Conservation (phyloP, 2,797 vertebrate species). For the Staurois parvus region DNA sequence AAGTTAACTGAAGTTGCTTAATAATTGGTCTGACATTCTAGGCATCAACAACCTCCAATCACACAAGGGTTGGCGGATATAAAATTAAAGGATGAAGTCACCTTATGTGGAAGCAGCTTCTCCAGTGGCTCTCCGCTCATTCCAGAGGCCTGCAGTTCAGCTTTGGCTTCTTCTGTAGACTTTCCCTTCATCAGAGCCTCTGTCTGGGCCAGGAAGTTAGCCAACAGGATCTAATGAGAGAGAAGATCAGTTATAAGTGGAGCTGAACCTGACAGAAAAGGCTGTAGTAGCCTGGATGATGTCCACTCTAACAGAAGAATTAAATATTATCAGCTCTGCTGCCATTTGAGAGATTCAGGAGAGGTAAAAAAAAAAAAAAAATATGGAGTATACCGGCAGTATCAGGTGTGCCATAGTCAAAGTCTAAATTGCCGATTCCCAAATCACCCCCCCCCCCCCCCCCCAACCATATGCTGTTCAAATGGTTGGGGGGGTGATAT, state of each 20-base stretch:
- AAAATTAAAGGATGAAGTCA: slow-evolving; percentile 59
- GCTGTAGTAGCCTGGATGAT: too few species aligned
- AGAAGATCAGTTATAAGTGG: neutral
- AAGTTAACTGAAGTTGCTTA: too few species aligned
- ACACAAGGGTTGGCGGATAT: neutral
- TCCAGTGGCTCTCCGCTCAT: slow-evolving; percentile 84
- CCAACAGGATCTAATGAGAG: slow-evolving; percentile 86
- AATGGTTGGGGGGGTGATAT: too few species aligned
- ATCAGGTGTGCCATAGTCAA: neutral
- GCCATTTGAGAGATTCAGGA: too few species aligned
- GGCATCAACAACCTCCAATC: neutral
- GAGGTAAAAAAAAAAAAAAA: too few species aligned
- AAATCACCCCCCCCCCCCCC: too few species aligned
- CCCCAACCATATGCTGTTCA: too few species aligned
- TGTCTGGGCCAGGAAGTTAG: slow-evolving; percentile 96
- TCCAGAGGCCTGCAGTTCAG: slow-evolving; percentile 87
- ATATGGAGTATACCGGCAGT: too few species aligned
- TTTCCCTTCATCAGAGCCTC: slow-evolving; percentile 98
- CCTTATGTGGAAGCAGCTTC: slow-evolving; percentile 96
- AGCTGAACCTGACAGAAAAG: too few species aligned
- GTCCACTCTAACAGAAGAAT: too few species aligned
- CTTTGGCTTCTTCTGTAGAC: slow-evolving; percentile 87
- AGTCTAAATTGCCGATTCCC: too few species aligned
- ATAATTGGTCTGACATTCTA: neutral
- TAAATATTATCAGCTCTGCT: too few species aligned